A percentile compares a stretch with the other conserved stretches of the same genome.
phyloP scores from a whole-genome alignment of 2,888 invertebrate species.

The Callyntrura guangdongensis region DNA sequence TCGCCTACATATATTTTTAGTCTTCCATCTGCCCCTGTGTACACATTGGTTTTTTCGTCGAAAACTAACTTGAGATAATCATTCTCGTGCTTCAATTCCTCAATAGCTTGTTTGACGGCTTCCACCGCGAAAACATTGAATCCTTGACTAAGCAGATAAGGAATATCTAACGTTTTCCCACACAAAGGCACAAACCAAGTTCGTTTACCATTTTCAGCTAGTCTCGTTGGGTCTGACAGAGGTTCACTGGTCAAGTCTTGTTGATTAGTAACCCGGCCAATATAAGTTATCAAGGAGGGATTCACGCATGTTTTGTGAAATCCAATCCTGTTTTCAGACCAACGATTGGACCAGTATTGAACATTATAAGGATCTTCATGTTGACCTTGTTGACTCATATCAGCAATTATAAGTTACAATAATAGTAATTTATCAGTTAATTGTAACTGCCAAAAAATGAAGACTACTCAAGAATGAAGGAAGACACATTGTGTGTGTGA shows the following conservation, averaged over 20 bases:
- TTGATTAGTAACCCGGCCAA: constrained; percentile 70
- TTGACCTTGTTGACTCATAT: constrained; percentile 16
- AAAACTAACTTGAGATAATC: constrained; percentile 63
- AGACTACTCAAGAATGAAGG: too few relatives aligned
- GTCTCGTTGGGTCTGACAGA: constrained; percentile 14
- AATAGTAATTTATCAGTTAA: too few relatives aligned
- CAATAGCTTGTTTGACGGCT: constrained; percentile 82
- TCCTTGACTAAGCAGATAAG: constrained; percentile 84
- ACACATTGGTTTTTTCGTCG: constrained; percentile 56
- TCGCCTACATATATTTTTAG: constrained; percentile 81
- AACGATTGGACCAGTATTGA: constrained; percentile 79
- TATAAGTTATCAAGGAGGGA: constrained; percentile 71
- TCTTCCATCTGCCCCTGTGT: constrained; percentile 61
- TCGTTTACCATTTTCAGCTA: constrained; percentile 72
- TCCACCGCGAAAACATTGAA: constrained; percentile 85
- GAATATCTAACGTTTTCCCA: constrained; percentile 84
- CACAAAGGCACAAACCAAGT: constrained; percentile 85
- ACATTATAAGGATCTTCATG: constrained; percentile 76
- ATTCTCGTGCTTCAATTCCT: constrained; percentile 79
- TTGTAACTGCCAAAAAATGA: too few relatives aligned
- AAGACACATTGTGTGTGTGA: too few relatives aligned
- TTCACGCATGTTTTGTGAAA: constrained; percentile 81
- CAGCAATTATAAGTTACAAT: too few relatives aligned
- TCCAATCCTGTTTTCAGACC: constrained; percentile 76
- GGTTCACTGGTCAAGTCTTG: constrained; percentile 59